Evolutionary conservation across 2,888 invertebrate genomes (phyloP).

Genomic region (Acanthosepion esculentum): DNA sequence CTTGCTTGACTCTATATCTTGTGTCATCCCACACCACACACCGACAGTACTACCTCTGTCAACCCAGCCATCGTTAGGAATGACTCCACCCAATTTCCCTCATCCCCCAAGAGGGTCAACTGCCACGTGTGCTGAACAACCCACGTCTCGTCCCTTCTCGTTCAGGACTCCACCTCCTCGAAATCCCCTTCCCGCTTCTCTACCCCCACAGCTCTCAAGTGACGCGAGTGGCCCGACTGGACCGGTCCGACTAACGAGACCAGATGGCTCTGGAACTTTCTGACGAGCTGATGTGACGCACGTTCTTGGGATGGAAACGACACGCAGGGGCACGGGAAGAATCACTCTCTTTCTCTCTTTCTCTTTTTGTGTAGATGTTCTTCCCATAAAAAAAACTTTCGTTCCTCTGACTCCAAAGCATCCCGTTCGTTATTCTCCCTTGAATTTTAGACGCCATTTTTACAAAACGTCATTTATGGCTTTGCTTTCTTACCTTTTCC

Average conservation of each 20-base stretch:
- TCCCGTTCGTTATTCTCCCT: neutral
- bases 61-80: neutral
- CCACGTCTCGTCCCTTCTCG: neutral
- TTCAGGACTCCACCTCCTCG: neutral
- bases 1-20: neutral
- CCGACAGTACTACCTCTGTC: neutral
- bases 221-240: neutral
- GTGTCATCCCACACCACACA: neutral
- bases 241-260: neutral
- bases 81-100: conserved; percentile 15
- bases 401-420: neutral
- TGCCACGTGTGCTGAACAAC: conserved; percentile 20
- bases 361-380: neutral
- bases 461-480: neutral
- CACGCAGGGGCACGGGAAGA: neutral
- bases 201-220: neutral
- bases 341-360: neutral
- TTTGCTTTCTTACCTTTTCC: neutral
- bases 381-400: neutral
- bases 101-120: conserved; percentile 18
- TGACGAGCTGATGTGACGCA: conserved; percentile 3
- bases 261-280: neutral
- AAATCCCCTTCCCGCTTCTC: neutral
- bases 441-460: neutral
- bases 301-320: neutral